Base-by-base conservation (phyloP, 2,888 invertebrate genomes). In the Slavum lentiscoides region DNA sequence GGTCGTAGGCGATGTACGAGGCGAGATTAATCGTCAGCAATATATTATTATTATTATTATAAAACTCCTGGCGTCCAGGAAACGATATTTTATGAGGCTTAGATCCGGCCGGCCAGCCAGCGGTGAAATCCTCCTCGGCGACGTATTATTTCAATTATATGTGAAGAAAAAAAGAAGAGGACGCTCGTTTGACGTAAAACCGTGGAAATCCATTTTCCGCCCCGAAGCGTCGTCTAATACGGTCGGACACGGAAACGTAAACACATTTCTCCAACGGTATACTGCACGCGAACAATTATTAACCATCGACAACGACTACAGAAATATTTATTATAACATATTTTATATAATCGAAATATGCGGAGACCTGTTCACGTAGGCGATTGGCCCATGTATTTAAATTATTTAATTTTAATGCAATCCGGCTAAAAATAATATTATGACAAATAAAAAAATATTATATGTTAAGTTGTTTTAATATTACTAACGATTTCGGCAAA, bases 21-120 rank as follows among this genome's bases (percentile, higher is more conserved):
- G 30, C 30, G 30, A 30, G 69, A 77, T 62, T 77, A 77, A 77
- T 77, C 49, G 69, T 77, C 68, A 7, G 53, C 77, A 69, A 77
- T 62, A 77, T 30, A 30, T 30, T 30, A 30, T 30, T 30, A 30
- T 30, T 30, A 30, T 30, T 4, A 30, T 30, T 4, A 30, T 30
- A 30, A 1, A 77, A 77, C 69, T 77, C 62, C 37, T 77, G 2
- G 30, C 30, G 69, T 53, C 68, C 77, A 37, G 77, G 69, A 77
- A 77, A 77, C 77, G 19, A 23, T 69, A 61, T 62, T 69, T 77
- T 70, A 77, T 69, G 77, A 77, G 69, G 68, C 77, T 53, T 77
- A 69, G 69, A 69, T 69, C 77, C 77, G 77, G 77, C 61, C n/a
- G 53, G 77, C 37, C 69, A 77, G 1, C 30, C 30, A 30, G 30